phyloP scores from a whole-genome alignment of 2,888 invertebrate genomes.

The Anticlea derivata region DNA sequence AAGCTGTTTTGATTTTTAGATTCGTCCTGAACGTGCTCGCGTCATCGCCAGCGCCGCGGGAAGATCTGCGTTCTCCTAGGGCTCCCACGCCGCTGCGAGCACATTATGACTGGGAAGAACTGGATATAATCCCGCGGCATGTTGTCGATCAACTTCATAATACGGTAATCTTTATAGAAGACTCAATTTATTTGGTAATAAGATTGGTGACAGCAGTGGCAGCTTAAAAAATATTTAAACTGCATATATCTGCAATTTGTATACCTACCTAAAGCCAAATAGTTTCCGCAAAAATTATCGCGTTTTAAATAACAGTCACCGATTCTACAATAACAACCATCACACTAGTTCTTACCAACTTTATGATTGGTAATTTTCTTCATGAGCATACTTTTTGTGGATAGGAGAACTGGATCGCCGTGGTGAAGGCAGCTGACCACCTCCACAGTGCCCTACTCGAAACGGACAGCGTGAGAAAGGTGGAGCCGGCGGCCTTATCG shows the following conservation, averaged over 20 bases:
- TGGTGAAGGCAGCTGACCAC: conserved; percentile 74
- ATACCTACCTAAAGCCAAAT: too few relatives aligned
- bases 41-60: conserved; percentile 57
- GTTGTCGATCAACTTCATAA: conserved; percentile 87
- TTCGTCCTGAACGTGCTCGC: conserved; percentile 70
- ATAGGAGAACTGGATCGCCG: conserved; percentile 77
- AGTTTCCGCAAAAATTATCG: too few relatives aligned
- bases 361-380: too few relatives aligned
- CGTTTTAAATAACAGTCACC: too few relatives aligned
- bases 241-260: neutral
- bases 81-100: conserved; percentile 60
- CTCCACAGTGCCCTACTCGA: conserved; percentile 73
- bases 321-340: too few relatives aligned
- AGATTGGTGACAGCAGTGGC: too few relatives aligned
- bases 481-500: conserved; percentile 70
- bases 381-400: conserved; percentile 4
- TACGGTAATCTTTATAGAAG: conserved; percentile 76
- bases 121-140: conserved; percentile 84
- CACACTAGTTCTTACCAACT: too few relatives aligned
- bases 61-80: conserved; percentile 59
- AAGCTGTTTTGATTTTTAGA: conserved; percentile 41
- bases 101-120: conserved; percentile 84
- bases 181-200: conserved; percentile 32
- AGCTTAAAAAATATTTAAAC: too few relatives aligned
- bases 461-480: conserved; percentile 55